Base-by-base conservation (phyloP, 2,888 invertebrate species). In the Callosobruchus maculatus region DNA sequence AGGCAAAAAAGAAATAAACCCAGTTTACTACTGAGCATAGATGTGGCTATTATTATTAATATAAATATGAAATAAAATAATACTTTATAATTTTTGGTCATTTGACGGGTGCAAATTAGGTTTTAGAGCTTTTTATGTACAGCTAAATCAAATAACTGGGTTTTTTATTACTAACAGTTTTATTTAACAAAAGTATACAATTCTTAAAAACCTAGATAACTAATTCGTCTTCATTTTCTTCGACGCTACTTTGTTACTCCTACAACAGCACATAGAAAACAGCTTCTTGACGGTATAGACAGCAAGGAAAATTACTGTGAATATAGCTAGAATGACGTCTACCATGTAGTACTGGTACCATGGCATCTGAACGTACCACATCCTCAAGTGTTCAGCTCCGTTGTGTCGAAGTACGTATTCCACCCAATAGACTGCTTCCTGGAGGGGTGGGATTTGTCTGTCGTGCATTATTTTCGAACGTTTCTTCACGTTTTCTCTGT, bases 281-380 rank as follows among this genome's bases (percentile, higher is more conserved):
- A 49, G 9, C 20, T 68, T 66, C 67, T 69, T 74, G 5, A 73
- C 4, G 1, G 73, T 26, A 71, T 69, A 74, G 13, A 72, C 9
- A 20, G 67, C 7, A 0, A 73, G 21, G 2, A 72, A 71, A 22
- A 73, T 70, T 7, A 67, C 67, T 30, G 20, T 18, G 18, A 72
- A 22, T 21, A 74, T 22, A 5, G 67, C 20, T 20, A 74, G 75
- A 21, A 78, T 67, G 18, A 84, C 81, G 77, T 84, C 84, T 18
- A 84, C 20, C 31, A 81, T 73, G n/a, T 79, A 76, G 74, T 80
- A 81, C 72, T 84, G 78, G 70, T 81, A 83, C 81, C 81, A 82
- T 7, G 70, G 20, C n/a, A 83, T 73, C 72, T 79, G 73, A 21
- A 82, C 70, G 9, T 77, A 78, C 7, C 78, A 77, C 13, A 79